Evolutionary conservation across 2,888 invertebrate genomes (phyloP).

Genomic region (Cerastis leucographa): DNA sequence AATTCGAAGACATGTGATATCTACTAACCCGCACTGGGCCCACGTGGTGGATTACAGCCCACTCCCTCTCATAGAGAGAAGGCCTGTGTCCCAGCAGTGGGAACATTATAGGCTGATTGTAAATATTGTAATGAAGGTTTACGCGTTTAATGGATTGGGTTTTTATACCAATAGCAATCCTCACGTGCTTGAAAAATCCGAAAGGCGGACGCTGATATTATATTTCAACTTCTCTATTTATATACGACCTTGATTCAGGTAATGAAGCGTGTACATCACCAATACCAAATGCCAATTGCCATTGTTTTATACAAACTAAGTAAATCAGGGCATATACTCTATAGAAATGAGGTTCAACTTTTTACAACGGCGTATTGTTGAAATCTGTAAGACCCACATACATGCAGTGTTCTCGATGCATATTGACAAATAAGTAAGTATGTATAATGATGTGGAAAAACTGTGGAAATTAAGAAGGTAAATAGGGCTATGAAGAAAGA

Average conservation of each 20-base stretch:
- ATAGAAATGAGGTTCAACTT: slow-evolving; percentile 46
- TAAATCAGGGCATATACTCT: slow-evolving; percentile 37
- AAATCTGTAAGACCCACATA: slow-evolving; percentile 54
- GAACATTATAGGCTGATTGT: too few relatives aligned
- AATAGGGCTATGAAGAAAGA: slow-evolving; percentile 24
- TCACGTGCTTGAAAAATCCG: neutral
- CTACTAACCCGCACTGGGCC: too few relatives aligned
- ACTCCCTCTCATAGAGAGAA: too few relatives aligned
- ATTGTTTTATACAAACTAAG: slow-evolving; percentile 48
- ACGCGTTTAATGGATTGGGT: neutral
- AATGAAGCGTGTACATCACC: neutral
- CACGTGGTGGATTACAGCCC: too few relatives aligned
- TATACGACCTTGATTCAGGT: neutral
- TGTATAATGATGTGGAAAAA: neutral
- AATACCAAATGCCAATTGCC: neutral
- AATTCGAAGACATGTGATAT: too few relatives aligned
- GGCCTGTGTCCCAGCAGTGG: too few relatives aligned
- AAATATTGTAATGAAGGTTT: too few relatives aligned
- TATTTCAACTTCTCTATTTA: neutral
- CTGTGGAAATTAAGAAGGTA: slow-evolving; percentile 14
- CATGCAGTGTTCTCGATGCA: slow-evolving; percentile 64
- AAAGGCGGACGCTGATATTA: neutral
- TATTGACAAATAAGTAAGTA: slow-evolving; percentile 60
- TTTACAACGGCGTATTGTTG: slow-evolving; percentile 40
- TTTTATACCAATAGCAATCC: neutral